Base-by-base conservation (phyloP, 2,797 vertebrate genomes). In the Pangasius krempfi region DNA sequence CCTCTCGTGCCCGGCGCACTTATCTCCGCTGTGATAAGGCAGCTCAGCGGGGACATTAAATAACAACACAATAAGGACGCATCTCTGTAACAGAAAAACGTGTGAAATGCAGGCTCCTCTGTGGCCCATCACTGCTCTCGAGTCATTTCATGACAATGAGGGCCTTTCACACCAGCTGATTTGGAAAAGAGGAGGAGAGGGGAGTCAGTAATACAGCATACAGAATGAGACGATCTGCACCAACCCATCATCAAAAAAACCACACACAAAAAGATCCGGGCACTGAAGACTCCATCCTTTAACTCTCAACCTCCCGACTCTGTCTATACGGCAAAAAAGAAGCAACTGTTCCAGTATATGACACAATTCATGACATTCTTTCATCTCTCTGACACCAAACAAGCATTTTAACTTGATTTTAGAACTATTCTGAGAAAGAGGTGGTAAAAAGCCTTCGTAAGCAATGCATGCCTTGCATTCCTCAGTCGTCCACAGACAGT, bases 401-500 rank as follows among this genome's bases (percentile, higher is more conserved):
- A 70, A n/a, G 79, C 80, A 85, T 90, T 92, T 79, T 56, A 33
- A 20, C 18, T 81, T 56, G 84, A 85, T 90, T 89, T 89, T 88
- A 79, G 54, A 75, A 64, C 40, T 87, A 89, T 91, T 92, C 87
- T 89, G 58, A 81, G 87, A 90, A 84, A 88, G 86, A 90, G 52
- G 85, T 88, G 58, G 90, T 89, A 84, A 91, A 75, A 66, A 80
- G 60, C 25, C 89, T 76, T 80, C 60, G 76, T 30, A 93, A 94
- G 93, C 89, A 91, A 89, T 85, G 93, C 93, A 91, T 96, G 94
- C 95, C 93, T 92, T 89, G 90, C 95, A 96, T 96, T 95, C 95
- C 94, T 94, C 94, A 95, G 95, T 95, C 95, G 93, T 94, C 91
- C 92, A 91, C 91, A 93, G 93, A 96, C 94, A 96, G 95, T 94